These are phyloP conservation scores for Athene cunicularia DNA, from an alignment of 2,113 vertebrate species.

Conservation along the genomic window DNA sequence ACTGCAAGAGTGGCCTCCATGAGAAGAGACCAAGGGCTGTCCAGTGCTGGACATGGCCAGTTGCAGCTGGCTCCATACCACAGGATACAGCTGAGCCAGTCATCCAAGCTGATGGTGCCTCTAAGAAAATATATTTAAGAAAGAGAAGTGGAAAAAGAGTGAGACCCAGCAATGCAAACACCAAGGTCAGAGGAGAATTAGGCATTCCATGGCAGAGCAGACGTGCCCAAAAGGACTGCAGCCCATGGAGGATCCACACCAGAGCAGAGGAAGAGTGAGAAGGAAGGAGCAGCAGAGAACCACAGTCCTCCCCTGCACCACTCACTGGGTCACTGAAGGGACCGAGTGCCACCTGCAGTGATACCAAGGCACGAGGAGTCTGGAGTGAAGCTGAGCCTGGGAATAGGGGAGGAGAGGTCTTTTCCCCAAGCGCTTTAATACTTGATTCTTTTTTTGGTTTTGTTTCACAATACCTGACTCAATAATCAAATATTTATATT, in stretches of 20 bases:
- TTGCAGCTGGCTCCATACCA: not conserved
- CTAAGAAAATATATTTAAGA: not conserved
- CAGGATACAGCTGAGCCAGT: not conserved
- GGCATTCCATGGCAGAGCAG: not conserved
- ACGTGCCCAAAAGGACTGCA: not conserved
- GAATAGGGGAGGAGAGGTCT: not conserved
- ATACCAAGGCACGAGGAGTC: not conserved
- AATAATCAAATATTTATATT: not conserved
- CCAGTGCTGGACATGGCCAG: not conserved
- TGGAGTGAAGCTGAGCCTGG: not conserved
- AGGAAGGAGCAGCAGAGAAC: not conserved
- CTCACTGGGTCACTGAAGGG: not conserved
- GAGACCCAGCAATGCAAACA: not conserved
- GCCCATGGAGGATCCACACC: rapidly evolving
- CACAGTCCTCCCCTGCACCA: rapidly evolving
- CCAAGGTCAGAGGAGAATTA: not conserved
- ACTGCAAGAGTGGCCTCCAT: not conserved
- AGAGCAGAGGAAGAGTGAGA: not conserved
- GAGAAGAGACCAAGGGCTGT: not conserved
- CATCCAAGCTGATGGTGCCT: not conserved
- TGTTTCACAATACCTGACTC: not conserved
- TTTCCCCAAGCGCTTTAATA: not conserved
- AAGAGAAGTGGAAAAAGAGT: not conserved
- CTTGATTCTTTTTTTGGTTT: not conserved
- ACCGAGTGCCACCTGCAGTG: not conserved